phyloP scores from a whole-genome alignment of 2,113 vertebrate genomes.

The Leucoraja erinaceus region DNA sequence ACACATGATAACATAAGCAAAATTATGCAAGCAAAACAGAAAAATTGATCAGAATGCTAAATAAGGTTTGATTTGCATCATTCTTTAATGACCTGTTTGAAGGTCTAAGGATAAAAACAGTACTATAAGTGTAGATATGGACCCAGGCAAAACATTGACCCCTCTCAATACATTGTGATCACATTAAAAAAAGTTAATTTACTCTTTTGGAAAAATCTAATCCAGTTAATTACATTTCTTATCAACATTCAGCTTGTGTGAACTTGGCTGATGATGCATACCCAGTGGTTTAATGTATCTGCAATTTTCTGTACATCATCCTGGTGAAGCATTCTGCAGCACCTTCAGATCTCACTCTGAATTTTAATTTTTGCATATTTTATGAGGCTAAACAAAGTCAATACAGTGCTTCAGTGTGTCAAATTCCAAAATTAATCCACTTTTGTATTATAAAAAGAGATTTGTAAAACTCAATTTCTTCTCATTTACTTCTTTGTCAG shows the following conservation, averaged over 20 bases:
- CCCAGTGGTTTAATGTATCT: not conserved
- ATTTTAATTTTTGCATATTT: not conserved
- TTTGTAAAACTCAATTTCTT: no score
- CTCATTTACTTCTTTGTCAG: no score
- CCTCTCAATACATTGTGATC: not conserved
- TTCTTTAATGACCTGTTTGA: not conserved
- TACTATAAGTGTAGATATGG: not conserved
- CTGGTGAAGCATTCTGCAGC: not conserved
- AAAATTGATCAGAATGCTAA: not conserved
- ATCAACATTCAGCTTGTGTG: not conserved
- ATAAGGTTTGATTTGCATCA: not conserved
- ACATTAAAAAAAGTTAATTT: not conserved
- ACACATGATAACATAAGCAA: not conserved
- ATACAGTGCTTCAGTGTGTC: not conserved
- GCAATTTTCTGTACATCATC: not conserved
- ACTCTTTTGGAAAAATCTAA: not conserved
- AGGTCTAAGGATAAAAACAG: not conserved
- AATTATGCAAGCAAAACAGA: not conserved
- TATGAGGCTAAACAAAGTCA: not conserved
- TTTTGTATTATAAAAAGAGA: no score
- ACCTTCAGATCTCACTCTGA: not conserved
- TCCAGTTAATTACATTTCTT: not conserved
- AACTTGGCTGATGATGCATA: not conserved
- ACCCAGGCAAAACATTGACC: not conserved
- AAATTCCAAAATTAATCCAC: not conserved